Conservation (phyloP, 2,797 vertebrate genomes). For the Threskiornis aethiopicus region DNA sequence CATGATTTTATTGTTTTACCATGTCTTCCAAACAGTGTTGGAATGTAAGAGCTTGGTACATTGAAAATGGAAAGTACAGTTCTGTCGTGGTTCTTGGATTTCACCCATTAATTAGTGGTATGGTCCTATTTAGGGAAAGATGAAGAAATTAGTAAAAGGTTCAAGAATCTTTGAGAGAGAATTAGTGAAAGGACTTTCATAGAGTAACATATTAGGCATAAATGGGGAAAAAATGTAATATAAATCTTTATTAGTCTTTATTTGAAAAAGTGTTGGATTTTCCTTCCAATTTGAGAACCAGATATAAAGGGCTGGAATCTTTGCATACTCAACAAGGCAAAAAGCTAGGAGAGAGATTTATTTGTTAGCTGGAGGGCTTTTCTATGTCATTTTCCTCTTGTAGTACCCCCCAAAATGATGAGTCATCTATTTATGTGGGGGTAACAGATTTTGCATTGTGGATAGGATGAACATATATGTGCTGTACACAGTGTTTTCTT, state of each 20-base stretch:
- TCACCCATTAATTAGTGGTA: neutral
- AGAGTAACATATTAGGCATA: neutral
- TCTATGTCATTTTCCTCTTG: neutral
- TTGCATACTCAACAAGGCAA: neutral
- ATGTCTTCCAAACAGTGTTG: neutral
- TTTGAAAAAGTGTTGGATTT: neutral
- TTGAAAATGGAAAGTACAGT: neutral
- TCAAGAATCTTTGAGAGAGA: neutral
- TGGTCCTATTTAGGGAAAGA: neutral
- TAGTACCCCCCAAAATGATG: accelerated
- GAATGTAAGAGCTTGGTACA: neutral
- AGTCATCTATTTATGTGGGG: neutral
- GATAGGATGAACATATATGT: neutral
- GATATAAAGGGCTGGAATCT: neutral
- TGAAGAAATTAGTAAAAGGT: neutral
- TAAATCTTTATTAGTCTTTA: neutral
- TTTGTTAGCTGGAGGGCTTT: neutral
- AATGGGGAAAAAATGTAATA: neutral
- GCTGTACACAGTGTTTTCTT: neutral
- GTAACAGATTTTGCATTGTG: neutral
- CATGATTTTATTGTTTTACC: neutral
- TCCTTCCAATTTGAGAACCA: neutral
- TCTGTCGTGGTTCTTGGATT: neutral
- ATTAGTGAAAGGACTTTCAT: neutral
- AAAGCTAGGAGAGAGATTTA: neutral